A percentile compares a stretch with the other conserved stretches of the same genome.
Evolutionary conservation across 2,888 invertebrate species (phyloP).

Genomic region (Sialis lutaria): DNA sequence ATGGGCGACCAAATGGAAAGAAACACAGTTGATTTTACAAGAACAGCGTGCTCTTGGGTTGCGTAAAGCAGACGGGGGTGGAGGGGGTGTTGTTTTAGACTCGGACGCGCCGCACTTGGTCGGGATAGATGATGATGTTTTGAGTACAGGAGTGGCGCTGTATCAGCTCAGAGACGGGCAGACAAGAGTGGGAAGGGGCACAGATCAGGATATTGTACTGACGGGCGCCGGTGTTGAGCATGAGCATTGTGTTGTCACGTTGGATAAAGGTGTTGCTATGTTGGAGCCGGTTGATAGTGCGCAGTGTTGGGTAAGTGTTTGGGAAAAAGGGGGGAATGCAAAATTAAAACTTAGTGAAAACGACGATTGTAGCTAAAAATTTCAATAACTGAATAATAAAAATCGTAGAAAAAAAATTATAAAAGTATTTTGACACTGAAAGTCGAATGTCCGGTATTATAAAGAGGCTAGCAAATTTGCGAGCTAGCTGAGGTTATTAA

Average conservation of each 20-base stretch:
- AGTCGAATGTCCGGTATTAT: no score
- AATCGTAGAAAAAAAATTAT: no score
- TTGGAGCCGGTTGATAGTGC: conserved; percentile 53
- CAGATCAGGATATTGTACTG: conserved; percentile 61
- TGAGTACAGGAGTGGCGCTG: conserved; percentile 79
- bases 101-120: conserved; percentile 86
- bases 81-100: conserved; percentile 74
- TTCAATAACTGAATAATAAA: no score
- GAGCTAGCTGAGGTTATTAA: no score
- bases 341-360: no score
- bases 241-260: conserved; percentile 58
- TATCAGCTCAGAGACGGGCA: conserved; percentile 85
- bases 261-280: conserved; percentile 54
- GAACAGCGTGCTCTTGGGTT: conserved; percentile 77
- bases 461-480: no score
- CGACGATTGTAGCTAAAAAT: no score
- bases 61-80: conserved; percentile 73
- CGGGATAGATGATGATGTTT: conserved; percentile 77
- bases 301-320: conserved; percentile 48
- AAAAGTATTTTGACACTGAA: no score
- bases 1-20: conserved; percentile 88
- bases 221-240: conserved; percentile 59
- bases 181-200: conserved; percentile 66
- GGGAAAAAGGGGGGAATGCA: neutral
- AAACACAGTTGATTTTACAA: conserved; percentile 72